A percentile compares a stretch with the other conserved stretches of the same genome.
Evolutionary conservation across 2,888 invertebrate species (phyloP).

Genomic region (Euspilapteryx auroguttella): DNA sequence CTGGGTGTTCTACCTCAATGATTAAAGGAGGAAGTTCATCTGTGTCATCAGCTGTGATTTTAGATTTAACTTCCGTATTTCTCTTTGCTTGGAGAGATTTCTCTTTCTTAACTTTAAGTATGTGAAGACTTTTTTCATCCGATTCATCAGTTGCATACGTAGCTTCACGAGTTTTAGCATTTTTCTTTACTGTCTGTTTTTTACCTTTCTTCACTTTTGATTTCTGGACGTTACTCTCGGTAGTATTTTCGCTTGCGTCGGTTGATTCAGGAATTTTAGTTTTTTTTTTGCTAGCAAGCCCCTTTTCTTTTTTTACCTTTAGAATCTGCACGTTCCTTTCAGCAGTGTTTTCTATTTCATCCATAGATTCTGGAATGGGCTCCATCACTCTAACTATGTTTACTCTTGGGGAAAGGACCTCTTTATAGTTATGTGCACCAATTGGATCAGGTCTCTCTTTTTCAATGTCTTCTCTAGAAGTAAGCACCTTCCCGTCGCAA

Average conservation of each 20-base stretch:
- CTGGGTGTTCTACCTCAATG: constrained; percentile 19
- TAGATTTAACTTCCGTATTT: too few species aligned
- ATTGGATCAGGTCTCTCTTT: not conserved
- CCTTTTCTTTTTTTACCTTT: constrained; percentile 10
- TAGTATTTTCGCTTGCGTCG: too few species aligned
- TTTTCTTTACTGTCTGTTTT: not conserved
- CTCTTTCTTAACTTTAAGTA: too few species aligned
- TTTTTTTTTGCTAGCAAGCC: not conserved
- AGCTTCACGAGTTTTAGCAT: constrained; percentile 16
- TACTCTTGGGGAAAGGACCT: constrained; percentile 9
- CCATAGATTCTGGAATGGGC: constrained; percentile 13
- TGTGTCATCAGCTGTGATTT: too few species aligned
- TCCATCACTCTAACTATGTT: constrained; percentile 21
- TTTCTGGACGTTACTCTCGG: not conserved
- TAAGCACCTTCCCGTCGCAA: too few species aligned
- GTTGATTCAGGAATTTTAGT: too few species aligned
- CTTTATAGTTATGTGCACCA: not conserved
- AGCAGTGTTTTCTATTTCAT: not conserved
- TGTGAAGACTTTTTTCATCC: too few species aligned
- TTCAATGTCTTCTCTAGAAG: too few species aligned
- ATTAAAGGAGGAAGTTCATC: constrained; percentile 32
- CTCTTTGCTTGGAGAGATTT: too few species aligned
- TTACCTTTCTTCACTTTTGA: not conserved
- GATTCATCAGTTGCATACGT: too few species aligned
- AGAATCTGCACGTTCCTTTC: not conserved